Evolutionary conservation across 2,113 vertebrate species (phyloP), one percentile per base, ranked within the genome.

Genomic region (Pavo muticus): DNA sequence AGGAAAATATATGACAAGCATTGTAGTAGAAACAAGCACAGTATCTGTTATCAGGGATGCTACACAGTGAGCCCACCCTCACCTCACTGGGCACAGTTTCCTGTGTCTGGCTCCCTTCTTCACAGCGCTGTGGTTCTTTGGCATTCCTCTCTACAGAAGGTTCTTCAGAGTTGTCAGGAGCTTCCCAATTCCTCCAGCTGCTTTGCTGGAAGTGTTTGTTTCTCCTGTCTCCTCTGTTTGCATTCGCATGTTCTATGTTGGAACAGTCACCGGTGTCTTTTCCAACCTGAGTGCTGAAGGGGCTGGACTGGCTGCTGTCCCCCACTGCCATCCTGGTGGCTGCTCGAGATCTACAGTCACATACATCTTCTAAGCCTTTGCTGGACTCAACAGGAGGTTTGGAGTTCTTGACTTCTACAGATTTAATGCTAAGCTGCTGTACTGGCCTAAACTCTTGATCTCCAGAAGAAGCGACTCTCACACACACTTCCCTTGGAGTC

Each of bases 51-150:
- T 50, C 47, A 68, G 32, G 50, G 76, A 84, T 84, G 79, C 47
- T 88, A 70, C 27, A 24, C 47, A 69, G 59, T 25, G 56, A 94
- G 64, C 47, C 79, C 52, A 68, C 29, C n/a, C 97, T 95, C 75
- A 97, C 97, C 96, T 91, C 54, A 64, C 60, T 25, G 74, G 50
- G 86, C 21, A 48, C 6, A 59, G 40, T 42, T 54, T 60, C 42
- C 73, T 65, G 14, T 25, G 39, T 21, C 68, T 88, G 79, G 80
- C 32, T 88, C 35, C 64, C 20, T 86, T 70, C 93, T 79, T 85
- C 89, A 69, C 23, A 37, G 73, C 39, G 57, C 23, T 0, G 0
- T 29, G 30, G 42, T 18, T 88, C 61, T 65, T 50, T 24, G 18
- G 18, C 15, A 40, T 12, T 85, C 84, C 17, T 61, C 54, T 74